phyloP scores from a whole-genome alignment of 1,140 invertebrate genomes.

The Mesaphorura yosii region DNA sequence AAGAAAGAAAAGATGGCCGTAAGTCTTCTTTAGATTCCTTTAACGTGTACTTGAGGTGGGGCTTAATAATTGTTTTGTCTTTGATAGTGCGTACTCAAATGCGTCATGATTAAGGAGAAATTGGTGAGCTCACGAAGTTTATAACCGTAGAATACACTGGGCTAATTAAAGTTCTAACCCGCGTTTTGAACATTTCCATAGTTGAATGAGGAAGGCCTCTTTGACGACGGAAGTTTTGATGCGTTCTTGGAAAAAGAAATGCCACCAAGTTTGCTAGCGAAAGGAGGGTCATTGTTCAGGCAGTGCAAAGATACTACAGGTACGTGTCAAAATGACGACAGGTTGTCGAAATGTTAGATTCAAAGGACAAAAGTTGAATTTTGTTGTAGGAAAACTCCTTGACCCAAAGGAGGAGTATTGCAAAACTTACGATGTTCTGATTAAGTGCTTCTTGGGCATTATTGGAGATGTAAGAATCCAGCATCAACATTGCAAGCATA shows the following conservation, averaged over 20 bases:
- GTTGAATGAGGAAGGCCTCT: neutral
- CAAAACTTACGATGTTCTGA: slow-evolving; percentile 3
- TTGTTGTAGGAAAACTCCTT: neutral
- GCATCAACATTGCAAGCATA: no score
- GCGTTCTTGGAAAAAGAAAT: neutral
- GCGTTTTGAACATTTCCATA: neutral
- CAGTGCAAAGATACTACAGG: slow-evolving; percentile 1
- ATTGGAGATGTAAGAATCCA: slow-evolving; percentile 1
- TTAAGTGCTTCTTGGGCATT: neutral
- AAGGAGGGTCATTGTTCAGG: neutral
- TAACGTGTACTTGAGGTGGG: neutral
- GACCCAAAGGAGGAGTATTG: neutral
- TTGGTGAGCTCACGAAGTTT: neutral
- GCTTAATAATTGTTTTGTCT: neutral
- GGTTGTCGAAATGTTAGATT: no score
- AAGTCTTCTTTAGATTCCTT: neutral
- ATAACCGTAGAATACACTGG: neutral
- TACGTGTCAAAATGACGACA: no score
- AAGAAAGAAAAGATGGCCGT: slow-evolving; percentile 13
- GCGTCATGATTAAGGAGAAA: slow-evolving; percentile 7
- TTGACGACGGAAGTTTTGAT: neutral
- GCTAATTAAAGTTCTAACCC: neutral
- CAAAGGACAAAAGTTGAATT: no score
- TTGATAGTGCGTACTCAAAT: slow-evolving; percentile 6
- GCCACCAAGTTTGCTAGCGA: neutral